A percentile compares a stretch with the other conserved stretches of the same genome.
Conservation (phyloP, 2,797 vertebrate species). For the Trematocara caparti region DNA sequence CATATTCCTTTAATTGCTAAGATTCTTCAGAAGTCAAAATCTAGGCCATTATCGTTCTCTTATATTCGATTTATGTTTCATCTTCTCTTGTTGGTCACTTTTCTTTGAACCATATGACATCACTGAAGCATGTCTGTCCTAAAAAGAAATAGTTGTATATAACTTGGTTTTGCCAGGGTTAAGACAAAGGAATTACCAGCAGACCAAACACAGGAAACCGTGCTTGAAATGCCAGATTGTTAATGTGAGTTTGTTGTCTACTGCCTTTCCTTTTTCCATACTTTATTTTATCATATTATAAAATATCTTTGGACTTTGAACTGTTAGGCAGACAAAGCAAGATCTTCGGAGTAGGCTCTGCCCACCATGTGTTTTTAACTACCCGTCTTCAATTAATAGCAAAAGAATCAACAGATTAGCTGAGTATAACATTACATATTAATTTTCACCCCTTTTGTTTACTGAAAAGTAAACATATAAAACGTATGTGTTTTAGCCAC, state of each 20-base stretch:
- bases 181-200: background rate
- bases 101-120: fast-evolving
- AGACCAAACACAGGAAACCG: background rate
- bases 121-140: background rate
- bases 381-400: background rate
- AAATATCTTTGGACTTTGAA: background rate
- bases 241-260: fast-evolving
- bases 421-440: background rate
- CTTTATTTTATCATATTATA: background rate
- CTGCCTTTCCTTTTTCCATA: background rate
- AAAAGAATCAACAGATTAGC: background rate
- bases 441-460: background rate
- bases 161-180: background rate
- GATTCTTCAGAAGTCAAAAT: background rate
- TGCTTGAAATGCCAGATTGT: background rate
- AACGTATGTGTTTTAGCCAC: background rate
- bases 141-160: background rate
- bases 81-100: background rate
- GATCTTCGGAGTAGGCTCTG: background rate
- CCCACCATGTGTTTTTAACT: background rate
- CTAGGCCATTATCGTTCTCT: background rate
- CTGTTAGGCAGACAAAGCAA: background rate
- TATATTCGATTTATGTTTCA: background rate
- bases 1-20: background rate
- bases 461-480: fast-evolving